Evolutionary conservation across 1,140 invertebrate species (phyloP), one percentile per base, ranked within the genome.

Genomic region (Ceratoteleas bidentatus): DNA sequence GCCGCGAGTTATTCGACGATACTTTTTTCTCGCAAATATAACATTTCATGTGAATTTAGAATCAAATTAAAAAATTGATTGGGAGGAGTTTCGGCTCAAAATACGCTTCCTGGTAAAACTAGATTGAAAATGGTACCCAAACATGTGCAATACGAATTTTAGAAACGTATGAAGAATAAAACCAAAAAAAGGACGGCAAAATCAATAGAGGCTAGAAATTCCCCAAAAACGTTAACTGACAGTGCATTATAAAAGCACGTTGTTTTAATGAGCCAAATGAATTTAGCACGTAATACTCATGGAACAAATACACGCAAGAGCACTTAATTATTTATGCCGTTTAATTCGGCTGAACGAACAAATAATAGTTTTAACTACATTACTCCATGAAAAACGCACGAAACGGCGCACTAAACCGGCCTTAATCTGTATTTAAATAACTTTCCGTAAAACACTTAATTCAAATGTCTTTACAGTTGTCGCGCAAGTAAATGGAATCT

Each of bases 401-500:
- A 50, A 75, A 75, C 36, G 54, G 32, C 45, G 33, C 40, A 45
- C 47, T 70, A 65, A 78, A 75, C 54, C 43, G 57, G 33, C 32
- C 64, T 61, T 76, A 73, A 72, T 62, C 66, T 75, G 61, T 57
- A 68, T 70, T 76, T 76, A 72, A 79, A 83, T 74, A 78, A 76
- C 70, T 79, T 76, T 66, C 65, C 56, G 72, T 73, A 62, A 66
- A 83, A 70, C 56, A 58, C 76, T 83, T 75, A 83, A 79, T 83
- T 76, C 68, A 69, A 83, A 83, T 69, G 68, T 79, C 70, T 79
- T 70, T 54, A 70, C 65, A 79, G 75, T 79, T 75, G 70, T 75
- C 75, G 61, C 65, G 72, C 60, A 61, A 68, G 66, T 76, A 79
- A 83, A 83, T 83, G 70, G 76, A 83, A 73, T 79, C 62, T 70